Evolutionary conservation across 2,888 invertebrate genomes (phyloP), one percentile per base, ranked within the genome.

Genomic region (Oscheius sp.): DNA sequence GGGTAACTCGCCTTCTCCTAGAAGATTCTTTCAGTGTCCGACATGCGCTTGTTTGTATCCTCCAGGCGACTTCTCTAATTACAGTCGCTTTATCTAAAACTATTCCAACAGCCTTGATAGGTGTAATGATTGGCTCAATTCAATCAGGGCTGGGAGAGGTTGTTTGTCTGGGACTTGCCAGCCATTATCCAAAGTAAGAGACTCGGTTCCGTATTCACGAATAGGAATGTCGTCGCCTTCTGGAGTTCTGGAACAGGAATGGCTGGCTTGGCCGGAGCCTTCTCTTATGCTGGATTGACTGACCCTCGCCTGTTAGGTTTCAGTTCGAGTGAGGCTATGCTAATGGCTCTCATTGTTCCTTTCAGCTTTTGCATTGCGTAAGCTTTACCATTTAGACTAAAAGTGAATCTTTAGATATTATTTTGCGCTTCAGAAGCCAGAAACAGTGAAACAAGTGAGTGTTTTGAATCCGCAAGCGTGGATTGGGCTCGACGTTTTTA

Each of bases 201-300:
- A 27, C 2, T 8, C 10, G 2, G 3, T 27, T 12, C 2, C 10
- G 17, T 55, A 6, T 34, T 55, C 34, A 31, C 31, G 31, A 33
- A 17, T 23, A 29, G n/a, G n/a, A n/a, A n/a, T n/a, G n/a, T n/a
- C n/a, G n/a, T n/a, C n/a, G n/a, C n/a, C n/a, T n/a, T n/a, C n/a
- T n/a, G n/a, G n/a, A n/a, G n/a, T n/a, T 42, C 65, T 20, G 70
- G 70, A 48, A 67, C 71, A 23, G 71, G 71, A 4, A 58, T 61
- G 45, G 61, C 67, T 42, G 71, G 71, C 10, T 15, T 71, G 12
- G 23, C 55, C 10, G 67, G 71, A 15, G 31, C 66, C 23, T 67
- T 71, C 25, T 34, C 63, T 12, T 71, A 67, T 46, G 71, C 71
- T 2, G 39, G 42, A 2, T 20, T 71, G n/a, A 71, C 71, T 0